Percentiles rank a stretch among this genome's conserved stretches.
These are phyloP conservation scores for Glyphotaelius pellucidus DNA, from an alignment of 2,888 invertebrate genomes.

Conservation along the genomic window DNA sequence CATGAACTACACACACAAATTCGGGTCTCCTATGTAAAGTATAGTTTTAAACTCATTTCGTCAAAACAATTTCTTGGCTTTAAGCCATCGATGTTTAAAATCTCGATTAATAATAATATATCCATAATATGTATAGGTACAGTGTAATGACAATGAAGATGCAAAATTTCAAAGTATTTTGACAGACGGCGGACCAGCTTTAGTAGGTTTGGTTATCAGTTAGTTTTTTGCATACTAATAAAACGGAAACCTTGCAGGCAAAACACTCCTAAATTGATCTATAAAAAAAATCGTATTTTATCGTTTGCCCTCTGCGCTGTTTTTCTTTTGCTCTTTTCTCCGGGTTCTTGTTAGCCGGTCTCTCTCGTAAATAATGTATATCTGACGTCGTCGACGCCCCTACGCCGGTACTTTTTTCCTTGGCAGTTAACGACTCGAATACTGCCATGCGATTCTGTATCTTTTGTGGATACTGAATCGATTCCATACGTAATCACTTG, in stretches of 20 bases:
- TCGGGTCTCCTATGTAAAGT: too few species aligned
- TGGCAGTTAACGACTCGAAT: slow-evolving; percentile 21
- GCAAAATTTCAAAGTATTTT: background rate
- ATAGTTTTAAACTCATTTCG: too few species aligned
- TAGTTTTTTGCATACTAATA: background rate
- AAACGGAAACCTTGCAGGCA: background rate
- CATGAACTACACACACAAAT: too few species aligned
- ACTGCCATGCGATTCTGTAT: too few species aligned
- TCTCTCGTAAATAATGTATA: slow-evolving; percentile 58
- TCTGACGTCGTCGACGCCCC: slow-evolving; percentile 50
- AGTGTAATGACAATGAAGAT: background rate
- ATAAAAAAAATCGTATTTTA: slow-evolving; percentile 16
- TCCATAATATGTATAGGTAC: too few species aligned
- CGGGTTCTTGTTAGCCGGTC: background rate
- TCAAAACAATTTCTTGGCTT: too few species aligned
- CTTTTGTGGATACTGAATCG: too few species aligned
- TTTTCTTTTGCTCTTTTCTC: slow-evolving; percentile 35
- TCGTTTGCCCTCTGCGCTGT: background rate
- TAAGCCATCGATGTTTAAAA: too few species aligned
- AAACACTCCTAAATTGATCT: background rate
- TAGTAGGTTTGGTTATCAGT: background rate
- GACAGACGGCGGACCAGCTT: too few species aligned
- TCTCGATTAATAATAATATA: too few species aligned
- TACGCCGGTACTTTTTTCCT: background rate
- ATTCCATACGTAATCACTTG: too few species aligned